Percentiles rank a stretch among this genome's conserved stretches.
Evolutionary conservation across 2,113 vertebrate species (phyloP).

Genomic region (Arenaria interpres): DNA sequence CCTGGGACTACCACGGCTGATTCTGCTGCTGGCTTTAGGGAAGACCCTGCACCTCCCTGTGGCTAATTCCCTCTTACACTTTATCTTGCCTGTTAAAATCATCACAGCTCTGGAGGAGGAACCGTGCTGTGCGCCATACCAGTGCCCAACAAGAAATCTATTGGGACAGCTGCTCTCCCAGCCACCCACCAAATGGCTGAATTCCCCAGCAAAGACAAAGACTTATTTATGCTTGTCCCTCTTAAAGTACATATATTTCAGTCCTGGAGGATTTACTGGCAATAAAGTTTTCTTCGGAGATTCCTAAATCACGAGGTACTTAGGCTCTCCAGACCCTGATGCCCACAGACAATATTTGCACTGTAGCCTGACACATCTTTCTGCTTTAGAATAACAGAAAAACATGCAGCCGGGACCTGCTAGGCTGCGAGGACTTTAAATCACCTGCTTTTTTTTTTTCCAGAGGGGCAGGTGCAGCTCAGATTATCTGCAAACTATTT

Average conservation of each 20-base stretch:
- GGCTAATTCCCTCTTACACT: not conserved
- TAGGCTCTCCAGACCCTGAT: conserved; percentile 12
- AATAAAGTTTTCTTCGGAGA: conserved; percentile 47
- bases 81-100: not conserved
- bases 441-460: conserved; percentile 21
- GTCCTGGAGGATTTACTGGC: conserved; percentile 33
- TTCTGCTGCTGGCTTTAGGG: not conserved
- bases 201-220: conserved; percentile 31
- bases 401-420: conserved; percentile 26
- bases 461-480: conserved; percentile 55
- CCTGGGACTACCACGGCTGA: not conserved
- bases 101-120: not conserved
- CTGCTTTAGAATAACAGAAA: conserved; percentile 54
- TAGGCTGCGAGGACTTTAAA: conserved; percentile 13
- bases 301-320: conserved; percentile 52
- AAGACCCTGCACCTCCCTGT: not conserved
- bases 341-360: conserved; percentile 47
- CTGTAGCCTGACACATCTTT: conserved; percentile 54
- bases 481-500: conserved; percentile 21
- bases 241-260: conserved; percentile 22
- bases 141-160: not conserved
- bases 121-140: not conserved
- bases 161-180: not conserved
- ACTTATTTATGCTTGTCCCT: conserved; percentile 3
- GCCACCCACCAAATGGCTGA: not conserved